These are phyloP conservation scores for Pyralis farinalis DNA, from an alignment of 2,888 invertebrate species.

Conservation along the genomic window DNA sequence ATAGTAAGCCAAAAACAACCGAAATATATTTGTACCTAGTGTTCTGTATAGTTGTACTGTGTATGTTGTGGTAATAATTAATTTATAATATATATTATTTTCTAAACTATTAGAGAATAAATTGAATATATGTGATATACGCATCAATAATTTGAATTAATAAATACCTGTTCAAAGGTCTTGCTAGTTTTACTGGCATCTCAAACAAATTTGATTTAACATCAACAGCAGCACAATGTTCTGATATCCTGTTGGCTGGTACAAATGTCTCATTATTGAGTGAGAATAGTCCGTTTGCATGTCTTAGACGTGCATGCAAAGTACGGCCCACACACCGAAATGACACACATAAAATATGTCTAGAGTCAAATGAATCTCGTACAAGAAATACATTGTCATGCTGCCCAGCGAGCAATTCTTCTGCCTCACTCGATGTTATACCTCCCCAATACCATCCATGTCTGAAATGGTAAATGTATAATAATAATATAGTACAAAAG, in stretches of 20 bases:
- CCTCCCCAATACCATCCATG: slow-evolving; percentile 90
- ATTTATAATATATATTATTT: too few relatives aligned
- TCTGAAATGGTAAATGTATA: slow-evolving; percentile 37
- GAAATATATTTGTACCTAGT: too few relatives aligned
- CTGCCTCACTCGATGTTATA: slow-evolving; percentile 86
- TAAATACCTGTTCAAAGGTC: slow-evolving; percentile 68
- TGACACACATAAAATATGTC: slow-evolving; percentile 86
- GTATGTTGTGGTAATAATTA: too few relatives aligned
- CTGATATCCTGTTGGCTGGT: slow-evolving; percentile 70
- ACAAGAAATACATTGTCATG: slow-evolving; percentile 89
- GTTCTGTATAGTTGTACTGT: too few relatives aligned
- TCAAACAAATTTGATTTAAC: slow-evolving; percentile 71
- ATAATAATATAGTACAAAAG: slow-evolving; percentile 2
- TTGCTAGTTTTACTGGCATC: slow-evolving; percentile 73
- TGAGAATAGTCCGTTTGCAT: slow-evolving; percentile 85
- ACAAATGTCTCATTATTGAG: slow-evolving; percentile 81
- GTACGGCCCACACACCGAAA: slow-evolving; percentile 86
- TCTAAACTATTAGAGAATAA: too few relatives aligned
- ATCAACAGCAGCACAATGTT: slow-evolving; percentile 73
- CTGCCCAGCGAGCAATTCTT: slow-evolving; percentile 83
- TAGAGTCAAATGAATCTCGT: slow-evolving; percentile 85
- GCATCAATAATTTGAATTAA: too few relatives aligned
- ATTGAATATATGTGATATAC: too few relatives aligned
- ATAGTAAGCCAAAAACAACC: too few relatives aligned
- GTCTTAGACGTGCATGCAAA: slow-evolving; percentile 86